Percentiles rank a stretch among this genome's conserved stretches.
Conservation (phyloP, 2,797 vertebrate species). For the Apogon hyalosoma region DNA sequence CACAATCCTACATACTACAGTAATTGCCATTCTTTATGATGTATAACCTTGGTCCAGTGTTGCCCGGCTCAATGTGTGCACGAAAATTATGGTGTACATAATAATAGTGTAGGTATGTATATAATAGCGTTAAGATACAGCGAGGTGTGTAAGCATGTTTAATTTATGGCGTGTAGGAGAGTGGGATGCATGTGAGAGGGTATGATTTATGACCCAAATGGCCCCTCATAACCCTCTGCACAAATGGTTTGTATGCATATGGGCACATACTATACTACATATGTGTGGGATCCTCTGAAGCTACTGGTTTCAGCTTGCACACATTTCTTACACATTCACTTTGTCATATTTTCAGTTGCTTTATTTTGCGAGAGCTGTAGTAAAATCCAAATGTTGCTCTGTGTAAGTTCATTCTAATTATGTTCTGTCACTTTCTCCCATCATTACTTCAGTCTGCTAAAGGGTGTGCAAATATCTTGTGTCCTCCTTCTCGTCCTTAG, state of each 20-base stretch:
- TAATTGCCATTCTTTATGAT: not conserved
- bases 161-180: slow-evolving; percentile 26
- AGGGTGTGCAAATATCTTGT: not conserved
- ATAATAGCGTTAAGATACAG: slow-evolving; percentile 1
- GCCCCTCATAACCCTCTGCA: slow-evolving; percentile 12
- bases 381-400: no score
- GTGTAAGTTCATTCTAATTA: not conserved
- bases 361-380: no score
- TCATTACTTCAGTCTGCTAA: not conserved
- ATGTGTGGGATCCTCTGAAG: slow-evolving; percentile 9
- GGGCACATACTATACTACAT: not conserved
- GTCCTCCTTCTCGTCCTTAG: slow-evolving; percentile 67
- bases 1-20: no score
- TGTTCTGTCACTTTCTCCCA: not conserved
- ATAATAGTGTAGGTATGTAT: slow-evolving; percentile 20
- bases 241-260: slow-evolving; percentile 16
- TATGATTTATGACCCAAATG: slow-evolving; percentile 46
- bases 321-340: not conserved
- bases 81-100: not conserved
- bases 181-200: slow-evolving; percentile 24
- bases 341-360: no score
- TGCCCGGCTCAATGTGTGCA: not conserved
- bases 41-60: no score
- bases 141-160: slow-evolving; percentile 13
- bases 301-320: slow-evolving; percentile 6